Base-by-base conservation (phyloP, 2,113 vertebrate genomes). In the Chaetodon auriga region DNA sequence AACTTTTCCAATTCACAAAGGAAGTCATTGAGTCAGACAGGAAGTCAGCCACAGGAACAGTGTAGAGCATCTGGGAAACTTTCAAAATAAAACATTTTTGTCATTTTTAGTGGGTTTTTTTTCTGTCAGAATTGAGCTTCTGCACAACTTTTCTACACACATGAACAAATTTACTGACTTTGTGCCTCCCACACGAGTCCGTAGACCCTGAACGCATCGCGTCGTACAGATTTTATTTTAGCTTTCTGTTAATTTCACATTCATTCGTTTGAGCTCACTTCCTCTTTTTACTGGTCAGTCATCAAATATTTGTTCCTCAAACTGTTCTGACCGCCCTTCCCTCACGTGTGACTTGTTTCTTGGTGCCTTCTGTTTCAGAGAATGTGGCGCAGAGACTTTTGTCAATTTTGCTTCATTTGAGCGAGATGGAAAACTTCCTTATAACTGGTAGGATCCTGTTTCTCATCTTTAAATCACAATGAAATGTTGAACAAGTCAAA, bases 341-440 rank as follows among this genome's bases (percentile, higher is more conserved):
- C 35, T n/a, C 5, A 2, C 2, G 1, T 36, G 0, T 78, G 46
- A 74, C 10, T 0, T 35, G 6, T 49, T 18, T 68, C 5, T 64
- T 18, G 5, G 15, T 63, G 25, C 69, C 66, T 68, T 87, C n/a
- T 82, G 6, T 81, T 94, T 66, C 94, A 99, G 98, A 89, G 97
- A 98, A 8, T 98, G 98, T 0, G 97, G 97, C 6, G 97, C 97
- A 0, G 98, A 98, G 85, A 99, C 97, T 0, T 99, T 99, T 48
- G 97, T 99, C 75, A 99, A 99, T 78, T 99, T 99, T 30, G 97
- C 98, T 0, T 97, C 98, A 0, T 96, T 99, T 63, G 98, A 99
- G 78, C 93, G 97, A 78, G 98, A 99, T 61, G 97, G 97, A 16
- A 99, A 99, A 58, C 97, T 99, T 36, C 98, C 98, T 0, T 99